Percentiles rank a stretch among this genome's conserved stretches.
Evolutionary conservation across 2,113 vertebrate species (phyloP).

Genomic region (Rynchops niger): DNA sequence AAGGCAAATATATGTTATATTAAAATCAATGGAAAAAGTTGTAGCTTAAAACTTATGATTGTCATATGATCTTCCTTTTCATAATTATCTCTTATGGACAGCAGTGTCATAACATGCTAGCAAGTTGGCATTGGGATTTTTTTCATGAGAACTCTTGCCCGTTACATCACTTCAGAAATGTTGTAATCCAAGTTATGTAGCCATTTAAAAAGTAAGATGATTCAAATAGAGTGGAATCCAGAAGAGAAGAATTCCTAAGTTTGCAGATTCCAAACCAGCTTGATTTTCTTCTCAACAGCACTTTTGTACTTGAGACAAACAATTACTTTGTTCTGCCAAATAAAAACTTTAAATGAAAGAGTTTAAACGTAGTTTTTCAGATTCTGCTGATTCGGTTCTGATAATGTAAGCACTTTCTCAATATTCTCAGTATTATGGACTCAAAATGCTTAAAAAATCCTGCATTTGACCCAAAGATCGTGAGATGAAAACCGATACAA

Average conservation of each 20-base stretch:
- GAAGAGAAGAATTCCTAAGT: conserved; percentile 1
- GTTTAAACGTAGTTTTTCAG: background rate
- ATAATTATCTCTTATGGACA: background rate
- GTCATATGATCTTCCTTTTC: background rate
- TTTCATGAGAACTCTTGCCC: background rate
- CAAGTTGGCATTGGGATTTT: background rate
- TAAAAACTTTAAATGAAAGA: background rate
- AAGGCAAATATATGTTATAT: background rate
- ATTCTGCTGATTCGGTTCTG: background rate
- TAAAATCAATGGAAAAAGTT: background rate
- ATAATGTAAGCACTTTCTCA: background rate
- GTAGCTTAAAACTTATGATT: background rate
- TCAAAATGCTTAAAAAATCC: background rate
- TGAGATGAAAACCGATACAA: background rate
- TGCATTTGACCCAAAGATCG: background rate
- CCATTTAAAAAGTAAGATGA: background rate
- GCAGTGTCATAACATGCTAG: background rate
- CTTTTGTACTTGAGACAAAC: conserved; percentile 21
- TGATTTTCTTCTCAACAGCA: conserved; percentile 19
- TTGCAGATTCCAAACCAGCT: conserved; percentile 32
- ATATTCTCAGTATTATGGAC: background rate
- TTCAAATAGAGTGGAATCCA: conserved; percentile 12
- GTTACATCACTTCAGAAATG: background rate
- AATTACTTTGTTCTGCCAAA: conserved; percentile 5
- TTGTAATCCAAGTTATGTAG: background rate